Evolutionary conservation across 2,888 invertebrate species (phyloP).

Genomic region (Ptychoptera contaminata): DNA sequence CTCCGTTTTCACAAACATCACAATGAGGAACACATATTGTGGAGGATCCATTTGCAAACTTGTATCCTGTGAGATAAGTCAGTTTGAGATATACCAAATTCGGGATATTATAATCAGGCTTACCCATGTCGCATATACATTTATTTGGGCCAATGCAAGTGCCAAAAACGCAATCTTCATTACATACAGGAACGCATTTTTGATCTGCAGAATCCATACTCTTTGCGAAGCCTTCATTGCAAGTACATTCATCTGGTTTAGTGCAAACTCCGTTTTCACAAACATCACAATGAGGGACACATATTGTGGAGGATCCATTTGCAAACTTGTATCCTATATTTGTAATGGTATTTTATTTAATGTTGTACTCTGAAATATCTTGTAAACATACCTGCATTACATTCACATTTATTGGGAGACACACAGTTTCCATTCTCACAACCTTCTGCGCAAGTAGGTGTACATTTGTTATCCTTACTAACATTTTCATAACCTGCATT

Average conservation of each 20-base stretch:
- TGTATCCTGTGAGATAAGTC: too few relatives aligned
- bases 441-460: not conserved
- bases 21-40: too few relatives aligned
- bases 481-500: not conserved
- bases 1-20: not conserved
- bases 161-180: conserved; percentile 55
- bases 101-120: not conserved
- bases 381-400: not conserved
- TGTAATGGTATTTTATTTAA: not conserved
- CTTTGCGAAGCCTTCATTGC: not conserved
- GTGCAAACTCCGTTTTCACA: conserved; percentile 3
- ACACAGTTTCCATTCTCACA: conserved; percentile 1
- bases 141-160: conserved; percentile 59
- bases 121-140: conserved; percentile 62
- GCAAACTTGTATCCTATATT: not conserved
- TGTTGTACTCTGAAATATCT: too few relatives aligned
- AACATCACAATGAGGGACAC: conserved; percentile 4
- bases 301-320: not conserved
- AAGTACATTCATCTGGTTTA: not conserved
- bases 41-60: too few relatives aligned
- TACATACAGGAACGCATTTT: conserved; percentile 57
- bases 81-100: too few relatives aligned
- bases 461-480: not conserved
- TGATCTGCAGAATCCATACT: not conserved
- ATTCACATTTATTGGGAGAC: not conserved